A percentile compares a stretch with the other conserved stretches of the same genome.
Evolutionary conservation across 2,113 vertebrate species (phyloP).

Genomic region (Pantherophis guttatus): DNA sequence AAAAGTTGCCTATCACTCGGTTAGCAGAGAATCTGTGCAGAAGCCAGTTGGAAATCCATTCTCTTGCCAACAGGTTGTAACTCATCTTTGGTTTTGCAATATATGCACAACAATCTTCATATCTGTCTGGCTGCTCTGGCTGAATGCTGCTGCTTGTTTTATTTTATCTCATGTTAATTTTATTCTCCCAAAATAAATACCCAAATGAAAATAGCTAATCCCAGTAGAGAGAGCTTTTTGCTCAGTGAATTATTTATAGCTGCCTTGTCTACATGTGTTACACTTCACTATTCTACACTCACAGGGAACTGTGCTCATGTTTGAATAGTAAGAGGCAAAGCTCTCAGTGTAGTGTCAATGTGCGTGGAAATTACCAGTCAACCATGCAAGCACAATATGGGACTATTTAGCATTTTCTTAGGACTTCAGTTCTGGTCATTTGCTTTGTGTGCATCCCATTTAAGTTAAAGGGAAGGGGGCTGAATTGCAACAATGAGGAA

Average conservation of each 20-base stretch:
- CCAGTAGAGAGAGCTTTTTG: not conserved
- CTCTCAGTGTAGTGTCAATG: not conserved
- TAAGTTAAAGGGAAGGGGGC: not conserved
- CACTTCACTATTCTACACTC: not conserved
- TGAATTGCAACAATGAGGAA: not conserved
- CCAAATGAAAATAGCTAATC: not conserved
- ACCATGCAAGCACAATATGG: not conserved
- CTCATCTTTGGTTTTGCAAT: not conserved
- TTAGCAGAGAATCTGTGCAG: not conserved
- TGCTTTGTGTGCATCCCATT: not conserved
- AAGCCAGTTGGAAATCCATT: not conserved
- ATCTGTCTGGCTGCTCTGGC: not conserved
- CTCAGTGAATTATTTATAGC: constrained; percentile 17
- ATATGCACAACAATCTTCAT: fast-evolving
- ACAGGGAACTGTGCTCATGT: not conserved
- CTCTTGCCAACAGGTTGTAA: not conserved
- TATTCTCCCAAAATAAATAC: fast-evolving
- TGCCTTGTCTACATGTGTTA: fast-evolving
- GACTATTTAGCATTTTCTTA: not conserved
- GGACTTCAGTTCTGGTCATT: not conserved
- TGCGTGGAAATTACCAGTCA: not conserved
- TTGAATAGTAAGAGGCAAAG: not conserved
- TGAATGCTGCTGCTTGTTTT: not conserved
- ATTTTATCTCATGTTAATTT: not conserved
- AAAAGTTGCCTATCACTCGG: not conserved